These are phyloP conservation scores for Polydesmus complanatus DNA, from an alignment of 2,888 invertebrate genomes.

Conservation along the genomic window DNA sequence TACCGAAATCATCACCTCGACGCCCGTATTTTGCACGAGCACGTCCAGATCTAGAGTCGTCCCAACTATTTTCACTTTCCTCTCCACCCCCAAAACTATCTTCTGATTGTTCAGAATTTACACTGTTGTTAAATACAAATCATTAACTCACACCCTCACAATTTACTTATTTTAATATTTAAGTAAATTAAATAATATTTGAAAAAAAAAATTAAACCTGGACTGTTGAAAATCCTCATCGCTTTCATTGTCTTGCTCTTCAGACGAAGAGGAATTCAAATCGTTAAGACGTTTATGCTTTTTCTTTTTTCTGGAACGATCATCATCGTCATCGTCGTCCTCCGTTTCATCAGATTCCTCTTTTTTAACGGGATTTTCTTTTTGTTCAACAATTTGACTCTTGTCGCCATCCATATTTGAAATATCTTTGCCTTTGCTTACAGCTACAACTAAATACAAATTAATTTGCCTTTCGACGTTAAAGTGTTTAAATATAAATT, in stretches of 20 bases:
- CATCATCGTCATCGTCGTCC: slow-evolving; percentile 21
- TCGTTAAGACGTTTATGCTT: slow-evolving; percentile 64
- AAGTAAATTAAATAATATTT: slow-evolving; percentile 6
- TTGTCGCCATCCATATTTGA: too few relatives aligned
- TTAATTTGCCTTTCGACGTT: too few relatives aligned
- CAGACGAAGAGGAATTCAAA: slow-evolving; percentile 59
- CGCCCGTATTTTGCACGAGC: slow-evolving; percentile 10
- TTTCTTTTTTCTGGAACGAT: slow-evolving; percentile 33
- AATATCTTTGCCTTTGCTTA: slow-evolving; percentile 80
- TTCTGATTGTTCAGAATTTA: slow-evolving; percentile 10
- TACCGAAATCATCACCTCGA: slow-evolving; percentile 42
- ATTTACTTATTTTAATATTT: too few relatives aligned
- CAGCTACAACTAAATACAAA: slow-evolving; percentile 39
- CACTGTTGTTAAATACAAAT: slow-evolving; percentile 2
- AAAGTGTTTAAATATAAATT: too few relatives aligned
- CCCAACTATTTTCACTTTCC: slow-evolving; percentile 39
- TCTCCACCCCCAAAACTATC: slow-evolving; percentile 24
- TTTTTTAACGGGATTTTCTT: slow-evolving; percentile 33
- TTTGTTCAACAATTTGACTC: slow-evolving; percentile 50
- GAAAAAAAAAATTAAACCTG: too few relatives aligned
- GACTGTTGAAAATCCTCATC: slow-evolving; percentile 86
- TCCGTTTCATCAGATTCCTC: slow-evolving; percentile 31
- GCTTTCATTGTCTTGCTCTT: slow-evolving; percentile 50
- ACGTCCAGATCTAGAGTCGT: slow-evolving; percentile 17
- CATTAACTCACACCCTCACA: too few relatives aligned